Base-by-base conservation (phyloP, 2,797 vertebrate species). In the Ceryle rudis region DNA sequence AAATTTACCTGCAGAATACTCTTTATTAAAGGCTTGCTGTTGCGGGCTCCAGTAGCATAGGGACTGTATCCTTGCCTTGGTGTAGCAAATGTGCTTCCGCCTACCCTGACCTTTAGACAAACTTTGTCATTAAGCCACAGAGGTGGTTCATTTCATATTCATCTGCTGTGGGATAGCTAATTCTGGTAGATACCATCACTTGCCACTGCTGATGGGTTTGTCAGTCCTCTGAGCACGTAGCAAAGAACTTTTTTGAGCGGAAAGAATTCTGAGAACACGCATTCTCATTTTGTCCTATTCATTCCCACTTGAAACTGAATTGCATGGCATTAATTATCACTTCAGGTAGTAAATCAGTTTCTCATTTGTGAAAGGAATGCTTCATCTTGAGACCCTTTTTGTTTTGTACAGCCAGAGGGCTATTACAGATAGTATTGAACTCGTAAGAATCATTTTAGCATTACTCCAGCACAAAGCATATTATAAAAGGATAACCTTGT, bases 401-500 rank as follows among this genome's bases (percentile, higher is more conserved):
- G 91, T 97, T 92, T 97, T 95, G 84, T 89, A 58, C 97, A 49
- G 58, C 96, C 64, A 75, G 86, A 97, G 91, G 96, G 92, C 93
- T 97, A 90, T 97, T 98, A 84, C 67, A 94, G 90, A 95, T 84
- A 90, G 91, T 96, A 93, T 72, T 97, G 96, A 98, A 97, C 94
- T 96, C 93, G 69, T 94, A 96, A 85, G 90, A 97, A 97, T 96
- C 84, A 95, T 98, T 97, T 98, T 91, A 98, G 54, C 7, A 7
- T 96, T 96, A 75, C 73, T 95, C 58, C 74, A 95, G 86, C 95
- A 97, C 81, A 97, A 98, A 97, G 90, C 72, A 64, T 96, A 94
- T 95, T 97, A 93, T 96, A 97, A 97, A 96, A 93, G 96, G 93
- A 97, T 97, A 98, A 97, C 97, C 97, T 97, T 97, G 95, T 97